phyloP scores from a whole-genome alignment of 2,888 invertebrate species.

The Agrochola macilenta region DNA sequence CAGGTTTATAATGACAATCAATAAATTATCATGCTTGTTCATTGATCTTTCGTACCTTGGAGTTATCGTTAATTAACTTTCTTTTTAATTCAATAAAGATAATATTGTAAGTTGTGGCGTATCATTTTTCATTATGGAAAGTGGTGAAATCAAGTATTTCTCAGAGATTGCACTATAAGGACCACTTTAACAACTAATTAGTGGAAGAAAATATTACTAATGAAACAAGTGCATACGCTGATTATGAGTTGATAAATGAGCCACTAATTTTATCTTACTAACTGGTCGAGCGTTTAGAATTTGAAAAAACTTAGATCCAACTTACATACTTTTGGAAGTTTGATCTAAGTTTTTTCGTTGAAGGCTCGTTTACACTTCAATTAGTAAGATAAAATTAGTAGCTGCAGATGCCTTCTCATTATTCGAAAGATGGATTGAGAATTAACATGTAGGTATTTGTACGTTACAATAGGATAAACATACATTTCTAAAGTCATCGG shows the following conservation, averaged over 20 bases:
- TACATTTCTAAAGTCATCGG: neutral
- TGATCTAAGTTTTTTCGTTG: too few species aligned
- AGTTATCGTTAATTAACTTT: slow-evolving; percentile 2
- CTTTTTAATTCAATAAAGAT: neutral
- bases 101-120: too few species aligned
- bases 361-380: too few species aligned
- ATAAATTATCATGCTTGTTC: neutral
- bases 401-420: neutral
- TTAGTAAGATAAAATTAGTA: too few species aligned
- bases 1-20: neutral
- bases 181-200: neutral
- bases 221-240: neutral
- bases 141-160: slow-evolving; percentile 5
- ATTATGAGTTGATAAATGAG: neutral
- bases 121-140: neutral
- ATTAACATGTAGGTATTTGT: neutral
- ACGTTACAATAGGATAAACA: neutral
- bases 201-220: slow-evolving; percentile 1
- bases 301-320: neutral
- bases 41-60: neutral
- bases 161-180: neutral
- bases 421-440: neutral
- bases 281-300: neutral
- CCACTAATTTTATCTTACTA: neutral
- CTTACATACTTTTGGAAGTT: too few species aligned